Base-by-base conservation (phyloP, 1,140 invertebrate genomes). In the Magallana angulata region DNA sequence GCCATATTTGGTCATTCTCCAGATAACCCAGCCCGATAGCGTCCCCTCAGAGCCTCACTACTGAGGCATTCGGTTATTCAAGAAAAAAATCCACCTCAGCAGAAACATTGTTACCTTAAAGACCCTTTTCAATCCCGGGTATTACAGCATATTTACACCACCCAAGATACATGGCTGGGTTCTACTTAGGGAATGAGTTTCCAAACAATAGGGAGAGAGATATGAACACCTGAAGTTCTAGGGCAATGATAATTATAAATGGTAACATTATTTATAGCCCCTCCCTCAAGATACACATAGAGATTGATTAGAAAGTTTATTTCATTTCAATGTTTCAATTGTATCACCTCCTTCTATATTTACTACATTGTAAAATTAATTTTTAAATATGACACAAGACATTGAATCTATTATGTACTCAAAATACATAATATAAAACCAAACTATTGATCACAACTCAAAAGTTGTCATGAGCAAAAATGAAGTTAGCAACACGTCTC, bases 1-100 rank as follows among this genome's bases (percentile, higher is more conserved):
- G 24, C 68, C 68, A 76, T 76, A 76, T 76, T 76, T 76, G 68
- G 68, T 76, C 68, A 76, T 76, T 76, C 36, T 76, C 30, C 24
- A 76, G 68, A 76, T 76, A 76, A 76, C 68, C 68, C 68, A 30
- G 24, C 24, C 14, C 36, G 68, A 76, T 76, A 76, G 68, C 68
- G 68, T 76, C 68, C 36, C 24, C 68, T 76, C 24, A 4, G 8
- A 76, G 68, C 68, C 68, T 36, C 68, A 9, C 68, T 30, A 76
- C 68, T 12, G 24, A 76, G 68, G 68, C 68, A 76, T 76, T 76
- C 36, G 24, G 14, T 24, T 30, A 76, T 76, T 76, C 68, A 30
- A 76, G 30, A 71, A 76, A 76, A 76, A 76, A 76, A 30, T 30
- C 24, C 8, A 30, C 24, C 68, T 76, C 24, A 12, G 24, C 68